phyloP scores from a whole-genome alignment of 2,797 vertebrate species.

The Hozukius guyotensis region DNA sequence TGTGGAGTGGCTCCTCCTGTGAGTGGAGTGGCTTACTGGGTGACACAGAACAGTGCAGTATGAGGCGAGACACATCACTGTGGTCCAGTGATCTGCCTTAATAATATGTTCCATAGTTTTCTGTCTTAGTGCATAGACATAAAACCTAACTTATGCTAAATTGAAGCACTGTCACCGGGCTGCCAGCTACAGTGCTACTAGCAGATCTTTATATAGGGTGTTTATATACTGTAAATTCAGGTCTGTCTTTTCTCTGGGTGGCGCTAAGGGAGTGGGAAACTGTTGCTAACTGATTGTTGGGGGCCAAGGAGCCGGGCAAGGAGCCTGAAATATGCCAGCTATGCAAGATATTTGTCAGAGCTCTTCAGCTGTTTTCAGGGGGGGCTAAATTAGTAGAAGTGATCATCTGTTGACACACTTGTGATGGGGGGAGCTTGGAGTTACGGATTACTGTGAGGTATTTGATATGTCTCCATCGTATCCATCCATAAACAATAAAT shows the following conservation, averaged over 20 bases:
- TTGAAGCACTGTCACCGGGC: neutral
- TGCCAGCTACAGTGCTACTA: neutral
- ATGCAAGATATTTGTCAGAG: neutral
- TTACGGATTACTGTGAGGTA: neutral
- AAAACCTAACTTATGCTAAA: neutral
- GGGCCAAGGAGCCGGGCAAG: neutral
- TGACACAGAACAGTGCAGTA: neutral
- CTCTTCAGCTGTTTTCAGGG: neutral
- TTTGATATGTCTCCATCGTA: neutral
- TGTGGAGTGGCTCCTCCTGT: conserved; percentile 24
- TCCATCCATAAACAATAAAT: neutral
- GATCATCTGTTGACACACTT: neutral
- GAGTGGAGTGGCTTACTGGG: conserved; percentile 7
- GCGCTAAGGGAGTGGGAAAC: neutral
- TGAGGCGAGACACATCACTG: neutral
- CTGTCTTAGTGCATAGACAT: neutral
- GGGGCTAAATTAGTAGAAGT: neutral
- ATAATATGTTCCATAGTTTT: neutral
- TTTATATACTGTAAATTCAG: neutral
- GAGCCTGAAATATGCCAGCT: neutral
- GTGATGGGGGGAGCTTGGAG: neutral
- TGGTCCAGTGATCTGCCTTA: neutral
- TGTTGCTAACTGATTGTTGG: no score
- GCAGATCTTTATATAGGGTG: neutral
- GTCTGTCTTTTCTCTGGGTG: neutral